phyloP scores from a whole-genome alignment of 2,113 vertebrate species.

The Lichenostomus cassidix region DNA sequence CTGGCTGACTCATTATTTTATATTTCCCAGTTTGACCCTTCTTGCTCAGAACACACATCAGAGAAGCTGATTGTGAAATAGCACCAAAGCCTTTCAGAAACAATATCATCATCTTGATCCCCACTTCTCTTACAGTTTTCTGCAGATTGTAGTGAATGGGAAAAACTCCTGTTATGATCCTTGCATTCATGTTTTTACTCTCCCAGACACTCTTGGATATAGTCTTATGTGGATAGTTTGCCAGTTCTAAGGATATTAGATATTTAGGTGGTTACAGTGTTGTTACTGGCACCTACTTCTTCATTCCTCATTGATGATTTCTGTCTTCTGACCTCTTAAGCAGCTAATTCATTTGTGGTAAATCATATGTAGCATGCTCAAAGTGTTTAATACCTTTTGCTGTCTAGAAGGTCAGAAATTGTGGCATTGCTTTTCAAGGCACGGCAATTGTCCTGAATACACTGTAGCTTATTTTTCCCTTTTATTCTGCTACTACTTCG shows the following conservation, averaged over 20 bases:
- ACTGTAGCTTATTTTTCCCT: not conserved
- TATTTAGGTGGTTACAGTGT: not conserved
- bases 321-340: not conserved
- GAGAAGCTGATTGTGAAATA: not conserved
- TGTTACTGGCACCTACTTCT: not conserved
- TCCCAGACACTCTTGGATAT: not conserved
- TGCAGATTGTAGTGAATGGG: not conserved
- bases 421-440: not conserved
- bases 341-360: not conserved
- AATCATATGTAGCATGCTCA: not conserved
- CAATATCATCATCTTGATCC: not conserved
- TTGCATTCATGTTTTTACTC: not conserved
- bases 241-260: not conserved
- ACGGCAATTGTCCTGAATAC: not conserved
- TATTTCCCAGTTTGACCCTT: not conserved
- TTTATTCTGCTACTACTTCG: not conserved
- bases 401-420: not conserved
- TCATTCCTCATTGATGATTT: not conserved
- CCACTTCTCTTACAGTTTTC: not conserved
- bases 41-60: not conserved
- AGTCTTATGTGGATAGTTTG: not conserved
- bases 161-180: not conserved
- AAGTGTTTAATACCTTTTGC: not conserved
- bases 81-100: not conserved
- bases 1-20: not conserved